These are phyloP conservation scores for Malaclemys terrapin DNA, from an alignment of 2,113 vertebrate genomes.

Conservation along the genomic window DNA sequence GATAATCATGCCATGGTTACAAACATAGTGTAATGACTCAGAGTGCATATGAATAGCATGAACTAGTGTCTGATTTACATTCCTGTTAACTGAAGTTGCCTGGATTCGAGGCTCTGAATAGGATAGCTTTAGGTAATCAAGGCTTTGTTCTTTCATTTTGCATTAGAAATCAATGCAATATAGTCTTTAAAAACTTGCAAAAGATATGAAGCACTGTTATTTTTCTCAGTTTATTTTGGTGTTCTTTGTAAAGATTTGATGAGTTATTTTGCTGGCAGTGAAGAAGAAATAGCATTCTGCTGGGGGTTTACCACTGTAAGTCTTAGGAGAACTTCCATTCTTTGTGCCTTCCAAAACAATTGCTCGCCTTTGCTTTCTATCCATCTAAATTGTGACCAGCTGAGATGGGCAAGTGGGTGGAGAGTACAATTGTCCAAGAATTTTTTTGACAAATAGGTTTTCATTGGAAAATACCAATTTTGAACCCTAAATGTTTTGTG, in stretches of 20 bases:
- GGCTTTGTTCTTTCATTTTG: neutral
- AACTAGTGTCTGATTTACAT: slow-evolving; percentile 35
- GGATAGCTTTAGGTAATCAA: slow-evolving; percentile 2
- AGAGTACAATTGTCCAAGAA: neutral
- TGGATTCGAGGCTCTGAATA: neutral
- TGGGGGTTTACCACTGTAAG: neutral
- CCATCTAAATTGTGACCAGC: neutral
- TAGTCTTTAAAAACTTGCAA: neutral
- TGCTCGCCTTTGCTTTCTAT: neutral
- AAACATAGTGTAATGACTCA: slow-evolving; percentile 10
- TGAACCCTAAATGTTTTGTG: neutral
- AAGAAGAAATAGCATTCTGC: neutral
- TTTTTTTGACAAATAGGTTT: neutral
- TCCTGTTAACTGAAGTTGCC: neutral
- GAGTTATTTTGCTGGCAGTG: neutral
- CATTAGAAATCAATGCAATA: neutral
- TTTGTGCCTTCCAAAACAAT: neutral
- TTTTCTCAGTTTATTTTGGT: neutral
- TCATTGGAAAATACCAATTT: neutral
- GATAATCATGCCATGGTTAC: slow-evolving; percentile 18
- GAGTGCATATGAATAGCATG: neutral
- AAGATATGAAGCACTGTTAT: neutral
- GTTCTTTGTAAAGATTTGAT: neutral
- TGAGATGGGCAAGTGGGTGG: neutral
- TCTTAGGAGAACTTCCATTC: neutral